Evolutionary conservation across 2,797 vertebrate genomes (phyloP), one percentile per base, ranked within the genome.

Genomic region (Otolemur crassicaudatus): DNA sequence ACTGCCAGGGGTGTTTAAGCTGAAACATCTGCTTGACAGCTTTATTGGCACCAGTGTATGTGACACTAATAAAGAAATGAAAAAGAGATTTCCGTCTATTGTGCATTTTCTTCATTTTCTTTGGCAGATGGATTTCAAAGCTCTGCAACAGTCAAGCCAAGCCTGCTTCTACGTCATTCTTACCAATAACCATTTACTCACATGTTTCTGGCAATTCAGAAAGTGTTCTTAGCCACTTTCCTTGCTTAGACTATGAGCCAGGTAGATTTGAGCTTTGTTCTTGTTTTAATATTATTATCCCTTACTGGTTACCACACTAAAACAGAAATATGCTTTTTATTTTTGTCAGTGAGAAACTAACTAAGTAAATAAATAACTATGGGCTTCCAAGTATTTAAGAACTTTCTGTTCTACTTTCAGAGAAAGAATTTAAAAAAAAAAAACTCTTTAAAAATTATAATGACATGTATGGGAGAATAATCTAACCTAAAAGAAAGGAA

Each of bases 1-100:
- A 89, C 95, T 97, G 96, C 93, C 94, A 97, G 37, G 76, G 81
- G 73, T 96, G 97, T 98, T 97, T 97, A 97, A 94, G 84, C 43
- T 22, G 23, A 95, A 97, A 96, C 46, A 98, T 96, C 93, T 97
- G 43, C 53, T 84, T 97, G 93, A 94, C 94, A 94, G 79, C 85
- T 96, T 97, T 93, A 94, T 90, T 95, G 94, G 87, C 90, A 92
- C 27, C 46, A 80, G 53, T 10, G 65, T 93, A 72, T 97, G 96
- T 94, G 93, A 93, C 77, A 92, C 65, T 96, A 95, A 97, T 93
- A 93, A 96, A 94, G 80, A 96, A 97, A 97, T 81, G 53, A 90
- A 79, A 95, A 43, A 49, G 70, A 61, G 77, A 84, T 91, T 89
- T 94, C 29, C 61, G 92, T 82, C 37, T 70, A 40, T 61, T 60